Evolutionary conservation across 2,888 invertebrate species (phyloP), one percentile per base, ranked within the genome.

Genomic region (Quadriops clusia): DNA sequence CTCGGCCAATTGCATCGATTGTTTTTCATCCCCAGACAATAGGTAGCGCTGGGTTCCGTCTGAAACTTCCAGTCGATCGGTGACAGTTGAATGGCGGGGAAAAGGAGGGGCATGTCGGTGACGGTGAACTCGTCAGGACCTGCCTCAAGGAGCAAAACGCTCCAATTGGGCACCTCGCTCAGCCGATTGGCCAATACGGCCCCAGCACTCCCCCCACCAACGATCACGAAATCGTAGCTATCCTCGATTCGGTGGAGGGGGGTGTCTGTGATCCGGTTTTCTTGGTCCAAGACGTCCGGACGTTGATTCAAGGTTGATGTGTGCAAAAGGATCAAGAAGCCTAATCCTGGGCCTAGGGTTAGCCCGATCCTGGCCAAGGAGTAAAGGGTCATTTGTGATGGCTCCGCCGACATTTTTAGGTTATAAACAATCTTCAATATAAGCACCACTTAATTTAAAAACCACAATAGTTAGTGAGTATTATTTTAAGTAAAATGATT

Each of bases 141-240:
- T 0, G 85, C 85, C 63, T 87, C 87, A 26, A 87, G 44, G n/a
- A 87, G 57, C 3, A 87, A 58, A 2, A 87, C 67, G 39, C 64
- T 74, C 77, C 81, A 81, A 11, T 71, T 58, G 0, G 71, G 62
- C 43, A 78, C 75, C 58, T 86, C 86, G 3, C 81, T 75, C 0
- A 89, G 61, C 14, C 87, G 65, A 41, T 74, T 77, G 0, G 89
- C 89, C 31, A 90, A 38, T 0, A 80, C 85, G 2, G 83, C 67
- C 3, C 87, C 89, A 0, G 83, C 86, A 2, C 83, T 78, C 1
- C 89, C 90, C 1, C 72, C 87, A 0, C 87, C 87, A 2, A 87
- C 65, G 30, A 86, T 68, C 4, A 86, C 69, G 46, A 85, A 86
- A 54, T 87, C 86, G 46, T 86, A 86, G 26, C 65, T 67, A 4